phyloP scores from a whole-genome alignment of 1,140 invertebrate species.

The Drosophila trapezifrons region DNA sequence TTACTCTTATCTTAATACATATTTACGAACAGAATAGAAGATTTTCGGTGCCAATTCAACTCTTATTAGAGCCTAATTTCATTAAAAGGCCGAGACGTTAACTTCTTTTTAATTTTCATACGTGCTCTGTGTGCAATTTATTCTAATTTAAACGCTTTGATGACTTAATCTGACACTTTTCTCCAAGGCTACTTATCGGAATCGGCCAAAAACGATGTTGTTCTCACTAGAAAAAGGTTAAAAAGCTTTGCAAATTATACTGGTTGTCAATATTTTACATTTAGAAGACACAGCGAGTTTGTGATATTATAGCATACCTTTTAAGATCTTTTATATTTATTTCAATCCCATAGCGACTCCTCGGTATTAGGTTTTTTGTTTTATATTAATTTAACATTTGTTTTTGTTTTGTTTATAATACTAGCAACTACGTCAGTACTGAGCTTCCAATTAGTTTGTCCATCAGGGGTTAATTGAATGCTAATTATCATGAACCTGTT shows the following conservation, averaged over 20 bases:
- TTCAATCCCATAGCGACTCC: too few relatives aligned
- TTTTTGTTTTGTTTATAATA: background rate
- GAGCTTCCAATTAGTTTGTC: background rate
- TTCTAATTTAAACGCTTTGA: background rate
- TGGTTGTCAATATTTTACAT: too few relatives aligned
- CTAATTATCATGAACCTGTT: slow-evolving; percentile 8
- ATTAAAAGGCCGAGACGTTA: background rate
- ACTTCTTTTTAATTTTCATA: background rate
- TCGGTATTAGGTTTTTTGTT: too few relatives aligned
- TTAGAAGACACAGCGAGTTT: too few relatives aligned
- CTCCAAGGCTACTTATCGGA: background rate
- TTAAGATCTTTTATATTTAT: too few relatives aligned
- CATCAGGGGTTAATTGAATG: slow-evolving; percentile 6
- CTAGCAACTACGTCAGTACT: background rate
- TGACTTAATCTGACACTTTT: slow-evolving; percentile 1
- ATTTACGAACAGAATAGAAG: background rate
- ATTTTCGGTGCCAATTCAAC: background rate
- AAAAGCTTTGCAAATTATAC: background rate
- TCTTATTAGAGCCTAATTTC: background rate
- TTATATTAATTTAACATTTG: too few relatives aligned
- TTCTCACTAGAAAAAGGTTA: background rate
- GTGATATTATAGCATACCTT: too few relatives aligned
- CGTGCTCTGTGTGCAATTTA: background rate
- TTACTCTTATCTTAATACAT: slow-evolving; percentile 3
- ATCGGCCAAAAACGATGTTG: background rate